Conservation (phyloP, 2,113 vertebrate genomes). For the Ammodytes marinus region DNA sequence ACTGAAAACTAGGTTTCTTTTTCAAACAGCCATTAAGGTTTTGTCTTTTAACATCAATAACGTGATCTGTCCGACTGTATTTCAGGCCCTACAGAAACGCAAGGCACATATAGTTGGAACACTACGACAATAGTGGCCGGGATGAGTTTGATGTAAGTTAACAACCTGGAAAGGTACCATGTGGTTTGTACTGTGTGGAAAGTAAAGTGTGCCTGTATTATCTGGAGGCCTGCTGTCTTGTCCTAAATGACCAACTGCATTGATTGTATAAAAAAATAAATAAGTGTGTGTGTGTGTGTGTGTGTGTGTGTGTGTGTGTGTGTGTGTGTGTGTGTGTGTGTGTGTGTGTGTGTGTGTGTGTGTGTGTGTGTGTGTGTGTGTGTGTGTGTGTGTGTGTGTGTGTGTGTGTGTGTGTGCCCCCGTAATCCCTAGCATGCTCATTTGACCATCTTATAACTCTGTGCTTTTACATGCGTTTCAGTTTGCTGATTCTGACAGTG, state of each 20-base stretch:
- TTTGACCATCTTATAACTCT: not conserved
- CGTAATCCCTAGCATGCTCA: too few relatives aligned
- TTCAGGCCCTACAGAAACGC: constrained; percentile 73
- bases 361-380: too few relatives aligned
- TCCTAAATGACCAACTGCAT: not conserved
- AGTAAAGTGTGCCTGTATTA: not conserved
- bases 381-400: too few relatives aligned
- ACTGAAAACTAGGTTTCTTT: not conserved
- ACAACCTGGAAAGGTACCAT: not conserved
- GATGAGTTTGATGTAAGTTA: constrained; percentile 86
- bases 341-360: too few relatives aligned
- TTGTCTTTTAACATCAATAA: not conserved
- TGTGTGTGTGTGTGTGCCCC: not conserved
- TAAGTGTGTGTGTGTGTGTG: too few relatives aligned
- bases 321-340: too few relatives aligned
- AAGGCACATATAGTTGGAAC: constrained; percentile 62
- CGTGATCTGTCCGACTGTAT: constrained; percentile 18
- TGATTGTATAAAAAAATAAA: too few relatives aligned
- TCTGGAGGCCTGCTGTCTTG: not conserved
- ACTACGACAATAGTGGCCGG: constrained; percentile 71
- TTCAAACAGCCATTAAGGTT: not conserved
- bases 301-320: too few relatives aligned
- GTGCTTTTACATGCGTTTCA: constrained; percentile 58
- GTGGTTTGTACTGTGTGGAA: not conserved
- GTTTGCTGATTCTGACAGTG: constrained; percentile 91